phyloP scores from a whole-genome alignment of 2,113 vertebrate genomes.

The Hydrolagus affinis region DNA sequence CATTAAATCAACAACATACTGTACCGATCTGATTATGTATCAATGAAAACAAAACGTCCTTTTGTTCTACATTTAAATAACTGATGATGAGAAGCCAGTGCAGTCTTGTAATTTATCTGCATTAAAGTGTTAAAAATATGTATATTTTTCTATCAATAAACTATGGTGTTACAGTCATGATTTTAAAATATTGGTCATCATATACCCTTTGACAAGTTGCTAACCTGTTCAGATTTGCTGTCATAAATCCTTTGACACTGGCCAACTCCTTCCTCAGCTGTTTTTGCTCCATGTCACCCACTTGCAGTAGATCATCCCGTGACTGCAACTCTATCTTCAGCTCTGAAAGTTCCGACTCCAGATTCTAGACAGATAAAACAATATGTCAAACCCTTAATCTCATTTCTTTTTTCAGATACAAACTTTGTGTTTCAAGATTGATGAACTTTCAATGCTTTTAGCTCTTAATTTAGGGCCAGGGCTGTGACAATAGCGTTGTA shows the following conservation, averaged over 20 bases:
- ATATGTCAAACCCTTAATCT: not conserved
- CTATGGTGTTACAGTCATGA: not conserved
- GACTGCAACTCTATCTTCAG: slow-evolving; percentile 57
- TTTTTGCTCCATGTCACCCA: slow-evolving; percentile 51
- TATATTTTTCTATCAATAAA: too few relatives aligned
- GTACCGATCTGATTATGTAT: too few relatives aligned
- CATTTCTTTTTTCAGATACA: not conserved
- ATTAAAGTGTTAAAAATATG: too few relatives aligned
- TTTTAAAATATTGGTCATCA: not conserved
- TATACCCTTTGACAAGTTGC: not conserved
- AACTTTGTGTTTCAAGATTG: not conserved
- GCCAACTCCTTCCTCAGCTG: slow-evolving; percentile 48
- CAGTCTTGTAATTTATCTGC: too few relatives aligned
- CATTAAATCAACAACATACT: too few relatives aligned
- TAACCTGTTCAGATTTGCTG: slow-evolving; percentile 41
- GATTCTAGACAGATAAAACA: slow-evolving; percentile 44
- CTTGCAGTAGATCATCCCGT: slow-evolving; percentile 50
- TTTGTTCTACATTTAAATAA: too few relatives aligned
- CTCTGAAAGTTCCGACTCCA: slow-evolving; percentile 53
- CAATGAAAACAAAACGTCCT: too few relatives aligned
- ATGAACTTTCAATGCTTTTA: not conserved
- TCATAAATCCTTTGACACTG: slow-evolving; percentile 45
- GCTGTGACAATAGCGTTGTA: too few relatives aligned
- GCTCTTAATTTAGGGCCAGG: too few relatives aligned
- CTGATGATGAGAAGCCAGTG: too few relatives aligned